These are phyloP conservation scores for Epirrhoe tristata DNA, from an alignment of 2,888 invertebrate genomes.

Conservation along the genomic window DNA sequence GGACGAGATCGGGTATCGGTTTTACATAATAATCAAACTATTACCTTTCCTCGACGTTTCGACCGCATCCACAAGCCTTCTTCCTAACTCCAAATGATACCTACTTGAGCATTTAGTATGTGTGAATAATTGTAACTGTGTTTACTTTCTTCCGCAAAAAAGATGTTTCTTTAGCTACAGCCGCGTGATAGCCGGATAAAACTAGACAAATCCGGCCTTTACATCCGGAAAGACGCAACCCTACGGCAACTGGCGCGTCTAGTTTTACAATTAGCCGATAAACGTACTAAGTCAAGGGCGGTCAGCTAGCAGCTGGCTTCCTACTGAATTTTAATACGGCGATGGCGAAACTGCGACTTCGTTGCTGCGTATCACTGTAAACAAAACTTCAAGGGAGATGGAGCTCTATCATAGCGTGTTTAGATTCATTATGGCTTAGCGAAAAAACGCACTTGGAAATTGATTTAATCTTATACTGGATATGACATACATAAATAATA, in stretches of 20 bases:
- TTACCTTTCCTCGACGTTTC: too few species aligned
- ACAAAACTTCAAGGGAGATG: not conserved
- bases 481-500: not conserved
- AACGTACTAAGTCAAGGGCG: slow-evolving; percentile 74
- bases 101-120: too few species aligned
- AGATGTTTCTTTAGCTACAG: not conserved
- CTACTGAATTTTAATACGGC: slow-evolving; percentile 72
- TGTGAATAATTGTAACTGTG: too few species aligned
- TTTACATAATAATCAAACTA: too few species aligned
- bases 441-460: not conserved
- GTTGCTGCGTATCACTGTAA: not conserved
- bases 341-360: slow-evolving; percentile 62
- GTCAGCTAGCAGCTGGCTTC: slow-evolving; percentile 72
- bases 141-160: too few species aligned
- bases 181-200: not conserved
- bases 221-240: slow-evolving; percentile 24
- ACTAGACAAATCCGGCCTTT: not conserved
- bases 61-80: too few species aligned
- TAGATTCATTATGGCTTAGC: slow-evolving; percentile 2
- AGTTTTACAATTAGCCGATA: slow-evolving; percentile 43
- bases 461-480: not conserved
- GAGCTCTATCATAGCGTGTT: not conserved
- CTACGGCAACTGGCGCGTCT: slow-evolving; percentile 41
- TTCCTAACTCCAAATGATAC: too few species aligned
- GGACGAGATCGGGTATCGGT: too few species aligned